phyloP scores from a whole-genome alignment of 2,113 vertebrate genomes.

The Raphicerus campestris region DNA sequence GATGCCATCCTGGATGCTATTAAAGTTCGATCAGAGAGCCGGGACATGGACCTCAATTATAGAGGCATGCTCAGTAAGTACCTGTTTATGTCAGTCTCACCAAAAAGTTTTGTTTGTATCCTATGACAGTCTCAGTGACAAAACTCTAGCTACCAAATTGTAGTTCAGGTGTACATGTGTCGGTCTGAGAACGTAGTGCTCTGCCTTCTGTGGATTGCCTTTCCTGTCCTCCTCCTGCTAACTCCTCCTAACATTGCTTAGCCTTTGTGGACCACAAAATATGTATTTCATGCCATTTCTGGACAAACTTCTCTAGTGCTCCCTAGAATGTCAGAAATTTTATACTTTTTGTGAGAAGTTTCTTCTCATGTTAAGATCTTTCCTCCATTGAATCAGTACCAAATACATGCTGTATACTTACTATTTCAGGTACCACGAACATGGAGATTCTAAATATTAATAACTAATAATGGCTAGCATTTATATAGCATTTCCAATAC shows the following conservation, averaged over 20 bases:
- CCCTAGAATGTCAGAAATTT: not conserved
- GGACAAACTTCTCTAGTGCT: not conserved
- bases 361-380: not conserved
- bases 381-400: not conserved
- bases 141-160: not conserved
- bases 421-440: not conserved
- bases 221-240: not conserved
- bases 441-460: not conserved
- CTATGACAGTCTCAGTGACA: not conserved
- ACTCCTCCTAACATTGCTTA: not conserved
- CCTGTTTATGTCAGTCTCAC: not conserved
- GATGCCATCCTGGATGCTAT: slow-evolving; percentile 98
- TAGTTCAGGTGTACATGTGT: not conserved
- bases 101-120: not conserved
- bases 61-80: slow-evolving; percentile 96
- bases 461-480: not conserved
- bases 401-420: not conserved
- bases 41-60: slow-evolving; percentile 99
- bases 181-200: not conserved
- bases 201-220: not conserved
- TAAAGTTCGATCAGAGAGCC: slow-evolving; percentile 95
- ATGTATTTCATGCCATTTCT: not conserved
- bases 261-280: not conserved
- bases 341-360: not conserved
- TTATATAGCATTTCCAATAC: not conserved